A percentile compares a stretch with the other conserved stretches of the same genome.
phyloP scores from a whole-genome alignment of 2,888 invertebrate species.

The Diarsia mendica region DNA sequence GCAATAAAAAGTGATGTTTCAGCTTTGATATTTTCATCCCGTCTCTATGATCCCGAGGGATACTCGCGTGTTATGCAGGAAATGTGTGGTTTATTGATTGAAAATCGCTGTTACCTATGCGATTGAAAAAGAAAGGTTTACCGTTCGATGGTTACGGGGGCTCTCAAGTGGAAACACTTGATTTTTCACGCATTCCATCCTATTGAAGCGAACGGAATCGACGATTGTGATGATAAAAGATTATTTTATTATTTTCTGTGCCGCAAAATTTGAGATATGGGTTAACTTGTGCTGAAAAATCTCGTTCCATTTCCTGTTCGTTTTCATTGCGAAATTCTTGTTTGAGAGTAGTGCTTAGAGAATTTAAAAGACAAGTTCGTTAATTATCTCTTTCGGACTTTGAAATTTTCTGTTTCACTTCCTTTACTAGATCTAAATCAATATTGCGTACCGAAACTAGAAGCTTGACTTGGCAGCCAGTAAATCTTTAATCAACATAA shows the following conservation, averaged over 20 bases:
- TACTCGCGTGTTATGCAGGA: conserved; percentile 68
- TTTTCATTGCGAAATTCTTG: not conserved
- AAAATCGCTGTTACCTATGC: conserved; percentile 67
- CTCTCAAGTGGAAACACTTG: conserved; percentile 63
- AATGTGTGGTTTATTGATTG: conserved; percentile 76
- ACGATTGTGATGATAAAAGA: conserved; percentile 56
- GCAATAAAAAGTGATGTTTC: conserved; percentile 29
- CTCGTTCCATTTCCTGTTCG: not conserved
- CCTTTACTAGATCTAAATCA: not conserved
- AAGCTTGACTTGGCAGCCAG: not conserved
- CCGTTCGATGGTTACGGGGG: conserved; percentile 45
- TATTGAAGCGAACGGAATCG: conserved; percentile 55
- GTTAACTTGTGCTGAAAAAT: conserved; percentile 11
- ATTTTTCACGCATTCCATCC: conserved; percentile 59
- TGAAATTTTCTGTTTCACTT: not conserved
- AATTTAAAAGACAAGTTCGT: not conserved
- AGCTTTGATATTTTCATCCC: conserved; percentile 37
- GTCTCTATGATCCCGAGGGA: conserved; percentile 58
- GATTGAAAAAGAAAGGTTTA: conserved; percentile 63
- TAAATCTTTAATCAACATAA: conserved; percentile 33
- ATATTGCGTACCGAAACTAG: not conserved
- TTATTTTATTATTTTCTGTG: conserved; percentile 54
- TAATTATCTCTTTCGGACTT: not conserved
- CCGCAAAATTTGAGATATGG: conserved; percentile 20
- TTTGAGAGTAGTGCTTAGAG: not conserved